Base-by-base conservation (phyloP, 2,797 vertebrate species). In the Euthynnus affinis region DNA sequence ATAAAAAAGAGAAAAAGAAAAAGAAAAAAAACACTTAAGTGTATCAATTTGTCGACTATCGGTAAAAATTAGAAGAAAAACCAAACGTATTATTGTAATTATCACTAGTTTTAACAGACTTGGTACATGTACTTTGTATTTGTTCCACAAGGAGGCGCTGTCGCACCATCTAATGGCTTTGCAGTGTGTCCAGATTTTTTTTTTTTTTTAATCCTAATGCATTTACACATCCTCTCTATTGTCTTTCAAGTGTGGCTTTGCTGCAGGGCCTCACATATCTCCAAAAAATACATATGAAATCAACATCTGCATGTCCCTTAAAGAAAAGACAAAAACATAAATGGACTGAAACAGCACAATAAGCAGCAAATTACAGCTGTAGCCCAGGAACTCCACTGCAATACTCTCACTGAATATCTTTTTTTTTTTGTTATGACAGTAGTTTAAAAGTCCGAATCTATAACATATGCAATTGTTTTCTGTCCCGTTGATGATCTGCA, bases 141-240 rank as follows among this genome's bases (percentile, higher is more conserved):
- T 20, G 2, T 20, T 49, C 82, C 88, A 89, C 87, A 52, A 3
- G 70, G 76, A 20, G 85, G 85, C 6, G 25, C 81, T 81, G 74
- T 84, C 76, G 8, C 0, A 80, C 57, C n/a, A 49, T 44, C 25
- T 27, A 17, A 44, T n/a, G n/a, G 4, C 20, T 25, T 25, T 17
- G 1, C 20, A 48, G 58, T 2, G 29, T 59, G 64, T 53, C 8
- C 55, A 65, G 5, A 0, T 48, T 52, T 51, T 52, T 51, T 60
- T 9, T 6, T 48, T 52, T 51, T 52, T 51, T 60, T 9, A 4
- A 22, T 29, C 27, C 23, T 0, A 49, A 27, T 32, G 22, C 20
- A 27, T 49, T n/a, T 20, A 6, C 18, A 62, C 66, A 71, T n/a
- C 62, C 46, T 15, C 27, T 27, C 22, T 59, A 18, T 22, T 22